Evolutionary conservation across 1,140 invertebrate genomes (phyloP).

Genomic region (Galendromus occidentalis): DNA sequence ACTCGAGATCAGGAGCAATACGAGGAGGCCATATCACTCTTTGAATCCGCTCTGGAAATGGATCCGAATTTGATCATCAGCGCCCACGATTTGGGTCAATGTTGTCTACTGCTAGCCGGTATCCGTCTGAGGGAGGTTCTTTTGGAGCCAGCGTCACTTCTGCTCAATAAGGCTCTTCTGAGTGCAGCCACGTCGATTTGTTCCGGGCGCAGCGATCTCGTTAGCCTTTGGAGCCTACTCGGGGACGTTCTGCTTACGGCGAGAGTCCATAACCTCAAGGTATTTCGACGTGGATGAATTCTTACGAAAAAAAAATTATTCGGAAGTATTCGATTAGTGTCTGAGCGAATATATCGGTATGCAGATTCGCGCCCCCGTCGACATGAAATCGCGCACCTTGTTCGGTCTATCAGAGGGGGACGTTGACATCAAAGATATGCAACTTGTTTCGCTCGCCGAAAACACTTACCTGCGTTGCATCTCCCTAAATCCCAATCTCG

Average conservation of each 20-base stretch:
- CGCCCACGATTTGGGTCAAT: background rate
- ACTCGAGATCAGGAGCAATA: background rate
- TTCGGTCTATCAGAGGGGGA: background rate
- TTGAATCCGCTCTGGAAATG: background rate
- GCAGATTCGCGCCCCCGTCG: background rate
- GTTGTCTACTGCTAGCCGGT: background rate
- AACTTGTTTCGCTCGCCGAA: background rate
- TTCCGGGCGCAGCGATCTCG: background rate
- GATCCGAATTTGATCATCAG: background rate
- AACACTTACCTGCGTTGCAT: background rate
- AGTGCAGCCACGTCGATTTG: background rate
- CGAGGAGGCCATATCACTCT: background rate
- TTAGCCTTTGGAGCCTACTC: background rate
- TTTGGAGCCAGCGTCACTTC: background rate
- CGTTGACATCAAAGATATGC: background rate
- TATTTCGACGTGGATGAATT: background rate
- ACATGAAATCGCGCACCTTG: background rate
- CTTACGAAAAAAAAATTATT: too few relatives aligned
- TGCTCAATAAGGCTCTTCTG: background rate
- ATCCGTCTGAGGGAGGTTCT: background rate
- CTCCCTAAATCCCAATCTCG: background rate
- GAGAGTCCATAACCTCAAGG: background rate
- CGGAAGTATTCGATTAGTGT: too few relatives aligned
- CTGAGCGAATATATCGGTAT: background rate
- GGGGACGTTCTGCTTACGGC: background rate